Evolutionary conservation across 2,113 vertebrate genomes (phyloP).

Genomic region (Brachyhypopomus occidentalis): DNA sequence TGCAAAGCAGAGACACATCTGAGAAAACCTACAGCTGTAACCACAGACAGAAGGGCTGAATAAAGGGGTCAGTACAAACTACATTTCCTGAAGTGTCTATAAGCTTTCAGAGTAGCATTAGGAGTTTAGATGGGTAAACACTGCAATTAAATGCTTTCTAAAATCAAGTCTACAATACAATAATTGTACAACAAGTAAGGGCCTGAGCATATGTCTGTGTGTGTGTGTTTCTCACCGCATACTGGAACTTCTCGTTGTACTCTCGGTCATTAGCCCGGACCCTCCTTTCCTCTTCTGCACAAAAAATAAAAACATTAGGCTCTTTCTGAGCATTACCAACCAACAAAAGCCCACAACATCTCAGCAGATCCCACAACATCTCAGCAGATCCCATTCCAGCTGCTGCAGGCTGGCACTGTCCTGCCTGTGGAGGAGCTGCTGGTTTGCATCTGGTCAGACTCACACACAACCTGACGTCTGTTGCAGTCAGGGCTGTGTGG

Average conservation of each 20-base stretch:
- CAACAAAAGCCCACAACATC: not conserved
- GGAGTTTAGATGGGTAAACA: too few relatives aligned
- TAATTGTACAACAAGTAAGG: not conserved
- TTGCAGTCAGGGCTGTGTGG: not conserved
- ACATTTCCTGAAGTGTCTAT: too few relatives aligned
- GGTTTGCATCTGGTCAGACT: not conserved
- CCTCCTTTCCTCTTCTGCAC: constrained; percentile 89
- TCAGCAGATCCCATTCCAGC: not conserved
- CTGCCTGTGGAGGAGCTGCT: not conserved
- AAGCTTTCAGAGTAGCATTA: too few relatives aligned
- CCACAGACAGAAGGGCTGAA: too few relatives aligned
- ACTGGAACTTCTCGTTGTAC: constrained; percentile 94
- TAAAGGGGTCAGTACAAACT: too few relatives aligned
- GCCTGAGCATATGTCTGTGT: not conserved
- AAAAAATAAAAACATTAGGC: constrained; percentile 17
- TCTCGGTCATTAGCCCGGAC: constrained; percentile 87
- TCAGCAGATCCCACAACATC: too few relatives aligned
- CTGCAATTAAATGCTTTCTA: too few relatives aligned
- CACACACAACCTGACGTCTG: not conserved
- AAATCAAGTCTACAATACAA: not conserved
- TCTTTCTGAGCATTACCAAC: not conserved
- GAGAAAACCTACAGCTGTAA: too few relatives aligned
- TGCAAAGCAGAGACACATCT: too few relatives aligned
- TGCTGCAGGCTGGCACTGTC: not conserved
- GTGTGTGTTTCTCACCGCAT: constrained; percentile 78